A percentile compares a stretch with the other conserved stretches of the same genome.
These are phyloP conservation scores for Decapterus maruadsi DNA, from an alignment of 2,797 vertebrate genomes.

Conservation along the genomic window DNA sequence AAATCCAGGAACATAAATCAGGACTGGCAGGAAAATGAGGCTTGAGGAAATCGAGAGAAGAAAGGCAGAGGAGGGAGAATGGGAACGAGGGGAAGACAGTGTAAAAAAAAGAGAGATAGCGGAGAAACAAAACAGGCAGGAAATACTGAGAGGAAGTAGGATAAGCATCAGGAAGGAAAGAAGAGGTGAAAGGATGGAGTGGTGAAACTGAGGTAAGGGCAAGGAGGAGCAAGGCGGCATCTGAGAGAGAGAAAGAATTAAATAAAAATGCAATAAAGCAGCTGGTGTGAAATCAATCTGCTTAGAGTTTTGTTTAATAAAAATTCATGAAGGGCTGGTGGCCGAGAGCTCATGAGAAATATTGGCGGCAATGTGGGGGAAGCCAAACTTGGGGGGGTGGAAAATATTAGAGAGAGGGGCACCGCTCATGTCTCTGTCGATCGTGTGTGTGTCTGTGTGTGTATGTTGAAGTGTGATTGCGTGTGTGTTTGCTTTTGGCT, in stretches of 20 bases:
- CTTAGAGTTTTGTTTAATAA: conserved; percentile 99
- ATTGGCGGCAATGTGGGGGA: conserved; percentile 85
- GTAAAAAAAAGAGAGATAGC: conserved; percentile 56
- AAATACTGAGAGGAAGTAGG: conserved; percentile 66
- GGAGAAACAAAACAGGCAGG: conserved; percentile 52
- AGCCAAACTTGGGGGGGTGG: conserved; percentile 47
- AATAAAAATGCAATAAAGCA: conserved; percentile 99
- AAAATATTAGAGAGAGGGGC: conserved; percentile 28
- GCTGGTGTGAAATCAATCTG: conserved; percentile 97
- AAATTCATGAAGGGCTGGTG: conserved; percentile 98
- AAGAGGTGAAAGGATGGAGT: conserved; percentile 66
- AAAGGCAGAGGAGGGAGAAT: conserved; percentile 60
- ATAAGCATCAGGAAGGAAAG: conserved; percentile 59
- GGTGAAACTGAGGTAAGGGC: conserved; percentile 67
- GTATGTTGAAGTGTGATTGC: conserved; percentile 41
- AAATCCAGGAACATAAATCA: conserved; percentile 83
- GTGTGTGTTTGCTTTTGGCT: conserved; percentile 66
- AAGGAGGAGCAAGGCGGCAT: conserved; percentile 75
- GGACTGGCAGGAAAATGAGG: conserved; percentile 79
- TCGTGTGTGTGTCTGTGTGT: conserved; percentile 53
- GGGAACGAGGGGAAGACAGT: conserved; percentile 45
- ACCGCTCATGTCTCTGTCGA: conserved; percentile 68
- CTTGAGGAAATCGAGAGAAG: conserved; percentile 72
- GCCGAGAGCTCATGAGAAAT: conserved; percentile 94
- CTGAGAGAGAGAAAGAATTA: conserved; percentile 91